Conservation (phyloP, 2,797 vertebrate genomes). For the Thaleichthys pacificus region DNA sequence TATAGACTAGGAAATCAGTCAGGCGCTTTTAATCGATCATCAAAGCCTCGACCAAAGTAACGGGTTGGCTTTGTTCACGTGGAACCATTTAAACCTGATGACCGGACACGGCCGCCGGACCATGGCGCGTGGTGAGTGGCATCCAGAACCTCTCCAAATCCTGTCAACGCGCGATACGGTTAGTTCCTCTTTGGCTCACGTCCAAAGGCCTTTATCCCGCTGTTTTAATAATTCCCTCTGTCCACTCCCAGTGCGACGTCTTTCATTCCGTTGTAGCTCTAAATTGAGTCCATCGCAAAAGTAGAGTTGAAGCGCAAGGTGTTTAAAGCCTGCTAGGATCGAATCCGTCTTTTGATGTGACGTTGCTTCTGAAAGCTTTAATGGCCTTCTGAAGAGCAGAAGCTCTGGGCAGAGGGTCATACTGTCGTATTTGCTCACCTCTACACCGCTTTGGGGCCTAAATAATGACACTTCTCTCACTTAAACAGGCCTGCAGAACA, state of each 20-base stretch:
- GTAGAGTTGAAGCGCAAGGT: conserved; percentile 29
- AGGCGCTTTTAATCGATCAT: conserved; percentile 19
- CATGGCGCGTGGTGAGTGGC: conserved; percentile 2
- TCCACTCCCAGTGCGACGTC: conserved; percentile 56
- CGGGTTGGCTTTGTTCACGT: not conserved
- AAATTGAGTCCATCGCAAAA: conserved; percentile 56
- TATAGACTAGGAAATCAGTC: conserved; percentile 22
- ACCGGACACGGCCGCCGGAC: conserved; percentile 12
- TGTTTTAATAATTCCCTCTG: conserved; percentile 72
- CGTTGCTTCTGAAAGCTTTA: conserved; percentile 78
- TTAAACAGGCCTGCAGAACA: conserved; percentile 86
- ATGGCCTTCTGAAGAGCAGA: conserved; percentile 86
- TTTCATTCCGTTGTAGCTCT: conserved; percentile 54
- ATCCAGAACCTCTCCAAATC: conserved; percentile 58
- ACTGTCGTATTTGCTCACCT: conserved; percentile 88
- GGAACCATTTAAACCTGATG: conserved; percentile 12
- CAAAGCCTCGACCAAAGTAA: conserved; percentile 11
- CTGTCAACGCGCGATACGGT: conserved; percentile 69
- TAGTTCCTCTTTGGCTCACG: conserved; percentile 85
- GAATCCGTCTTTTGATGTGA: conserved; percentile 69
- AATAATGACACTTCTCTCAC: conserved; percentile 95
- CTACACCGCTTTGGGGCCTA: conserved; percentile 83
- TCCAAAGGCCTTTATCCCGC: conserved; percentile 73
- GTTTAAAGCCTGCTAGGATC: conserved; percentile 48
- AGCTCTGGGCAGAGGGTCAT: conserved; percentile 82